Percentiles rank a stretch among this genome's conserved stretches.
These are phyloP conservation scores for Agrenia bidenticulata DNA, from an alignment of 2,888 invertebrate genomes.

Conservation along the genomic window DNA sequence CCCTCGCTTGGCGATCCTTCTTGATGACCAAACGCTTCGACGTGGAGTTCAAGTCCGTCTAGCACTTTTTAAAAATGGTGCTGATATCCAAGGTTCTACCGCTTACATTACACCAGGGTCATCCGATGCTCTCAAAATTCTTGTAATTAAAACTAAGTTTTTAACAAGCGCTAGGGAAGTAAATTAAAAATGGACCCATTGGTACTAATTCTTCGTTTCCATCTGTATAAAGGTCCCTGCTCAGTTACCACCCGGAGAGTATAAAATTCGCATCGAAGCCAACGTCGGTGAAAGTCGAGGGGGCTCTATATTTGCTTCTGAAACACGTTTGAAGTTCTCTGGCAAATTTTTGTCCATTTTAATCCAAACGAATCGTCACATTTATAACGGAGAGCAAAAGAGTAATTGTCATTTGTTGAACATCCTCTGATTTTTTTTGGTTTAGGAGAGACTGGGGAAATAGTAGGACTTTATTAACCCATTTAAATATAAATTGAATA, in stretches of 20 bases:
- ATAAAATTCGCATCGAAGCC: conserved; percentile 59
- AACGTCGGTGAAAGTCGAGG: conserved; percentile 56
- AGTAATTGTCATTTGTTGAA: conserved; percentile 54
- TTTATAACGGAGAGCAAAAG: conserved; percentile 60
- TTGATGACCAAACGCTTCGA: conserved; percentile 23
- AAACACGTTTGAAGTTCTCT: conserved; percentile 59
- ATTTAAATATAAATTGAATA: too few species aligned
- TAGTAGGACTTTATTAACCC: too few species aligned
- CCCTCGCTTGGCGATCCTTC: conserved; percentile 22
- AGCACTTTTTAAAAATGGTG: conserved; percentile 58
- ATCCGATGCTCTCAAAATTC: conserved; percentile 57
- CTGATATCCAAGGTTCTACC: conserved; percentile 57
- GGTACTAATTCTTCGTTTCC: not conserved
- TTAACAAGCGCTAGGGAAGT: too few species aligned
- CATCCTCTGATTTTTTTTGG: too few species aligned
- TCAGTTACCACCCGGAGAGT: conserved; percentile 57
- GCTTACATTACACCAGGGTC: conserved; percentile 57
- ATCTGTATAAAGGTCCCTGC: conserved; percentile 57
- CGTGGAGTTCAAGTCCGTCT: conserved; percentile 55
- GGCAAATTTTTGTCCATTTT: conserved; percentile 60
- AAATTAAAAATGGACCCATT: too few species aligned
- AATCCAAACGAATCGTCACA: conserved; percentile 61
- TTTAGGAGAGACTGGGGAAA: too few species aligned
- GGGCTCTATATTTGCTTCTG: conserved; percentile 60
- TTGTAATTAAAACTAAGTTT: conserved; percentile 55